These are phyloP conservation scores for Brachylomia viminalis DNA, from an alignment of 2,888 invertebrate genomes.

Conservation along the genomic window DNA sequence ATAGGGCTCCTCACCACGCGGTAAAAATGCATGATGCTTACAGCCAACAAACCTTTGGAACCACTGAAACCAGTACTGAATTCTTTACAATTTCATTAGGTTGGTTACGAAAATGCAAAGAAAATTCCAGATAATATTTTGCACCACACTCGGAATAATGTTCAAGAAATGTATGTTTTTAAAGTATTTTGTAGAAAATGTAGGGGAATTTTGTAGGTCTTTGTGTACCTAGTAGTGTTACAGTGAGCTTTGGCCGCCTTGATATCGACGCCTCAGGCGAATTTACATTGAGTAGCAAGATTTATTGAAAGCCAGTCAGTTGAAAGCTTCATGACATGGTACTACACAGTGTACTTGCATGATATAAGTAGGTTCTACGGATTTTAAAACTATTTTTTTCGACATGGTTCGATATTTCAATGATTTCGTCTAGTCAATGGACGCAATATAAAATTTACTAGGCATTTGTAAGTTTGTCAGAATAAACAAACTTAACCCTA, in stretches of 20 bases:
- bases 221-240: not conserved
- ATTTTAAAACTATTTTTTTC: not conserved
- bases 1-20: slow-evolving; percentile 1
- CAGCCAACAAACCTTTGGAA: slow-evolving; percentile 1
- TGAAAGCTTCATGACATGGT: not conserved
- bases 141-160: slow-evolving; percentile 17
- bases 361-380: not conserved
- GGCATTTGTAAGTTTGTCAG: not conserved
- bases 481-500: slow-evolving; percentile 11
- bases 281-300: slow-evolving; percentile 19
- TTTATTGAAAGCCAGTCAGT: slow-evolving; percentile 29
- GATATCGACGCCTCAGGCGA: slow-evolving; percentile 23
- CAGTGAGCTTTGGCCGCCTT: slow-evolving; percentile 12
- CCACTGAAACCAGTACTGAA: slow-evolving; percentile 21
- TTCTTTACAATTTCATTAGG: slow-evolving; percentile 39
- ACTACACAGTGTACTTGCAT: not conserved
- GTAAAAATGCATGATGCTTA: slow-evolving; percentile 28
- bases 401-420: not conserved
- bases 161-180: slow-evolving; percentile 19
- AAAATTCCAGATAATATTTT: slow-evolving; percentile 40
- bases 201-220: not conserved
- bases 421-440: not conserved
- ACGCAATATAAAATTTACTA: not conserved
- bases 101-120: slow-evolving; percentile 12
- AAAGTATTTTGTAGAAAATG: slow-evolving; percentile 10